These are phyloP conservation scores for Scolopax bukidnonensis DNA, from an alignment of 2,797 vertebrate species.

Conservation along the genomic window DNA sequence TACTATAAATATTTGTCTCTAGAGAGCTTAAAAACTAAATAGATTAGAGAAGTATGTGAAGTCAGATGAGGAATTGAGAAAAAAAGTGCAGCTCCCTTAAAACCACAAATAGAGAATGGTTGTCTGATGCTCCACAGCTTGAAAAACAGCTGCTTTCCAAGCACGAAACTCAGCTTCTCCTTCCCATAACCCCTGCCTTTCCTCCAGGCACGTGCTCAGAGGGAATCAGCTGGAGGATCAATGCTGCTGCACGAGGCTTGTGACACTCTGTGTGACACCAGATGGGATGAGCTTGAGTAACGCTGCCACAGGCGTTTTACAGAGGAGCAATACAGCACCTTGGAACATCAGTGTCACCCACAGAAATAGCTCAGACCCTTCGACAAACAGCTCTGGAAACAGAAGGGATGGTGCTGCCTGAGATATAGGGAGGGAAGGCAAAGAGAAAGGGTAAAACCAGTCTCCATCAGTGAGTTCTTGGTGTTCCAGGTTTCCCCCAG, in stretches of 20 bases:
- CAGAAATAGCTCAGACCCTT: background rate
- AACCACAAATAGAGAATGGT: background rate
- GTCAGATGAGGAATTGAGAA: background rate
- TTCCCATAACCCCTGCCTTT: background rate
- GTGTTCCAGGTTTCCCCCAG: background rate
- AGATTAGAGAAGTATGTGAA: background rate
- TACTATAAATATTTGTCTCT: background rate
- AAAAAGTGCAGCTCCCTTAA: background rate
- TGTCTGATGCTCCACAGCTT: background rate
- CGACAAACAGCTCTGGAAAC: background rate
- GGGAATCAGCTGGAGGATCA: background rate
- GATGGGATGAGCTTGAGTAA: background rate
- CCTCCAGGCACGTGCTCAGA: background rate
- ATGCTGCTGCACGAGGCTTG: background rate
- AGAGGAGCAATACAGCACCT: background rate
- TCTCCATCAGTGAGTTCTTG: background rate
- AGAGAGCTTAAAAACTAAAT: background rate
- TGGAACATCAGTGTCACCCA: background rate
- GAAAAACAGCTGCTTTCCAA: background rate
- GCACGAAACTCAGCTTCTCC: background rate
- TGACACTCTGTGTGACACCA: background rate
- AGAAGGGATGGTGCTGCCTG: background rate
- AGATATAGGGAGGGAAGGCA: background rate
- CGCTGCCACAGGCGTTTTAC: background rate
- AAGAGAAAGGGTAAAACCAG: background rate